phyloP scores from a whole-genome alignment of 1,140 invertebrate genomes.

The Philopotamus ludificatus region DNA sequence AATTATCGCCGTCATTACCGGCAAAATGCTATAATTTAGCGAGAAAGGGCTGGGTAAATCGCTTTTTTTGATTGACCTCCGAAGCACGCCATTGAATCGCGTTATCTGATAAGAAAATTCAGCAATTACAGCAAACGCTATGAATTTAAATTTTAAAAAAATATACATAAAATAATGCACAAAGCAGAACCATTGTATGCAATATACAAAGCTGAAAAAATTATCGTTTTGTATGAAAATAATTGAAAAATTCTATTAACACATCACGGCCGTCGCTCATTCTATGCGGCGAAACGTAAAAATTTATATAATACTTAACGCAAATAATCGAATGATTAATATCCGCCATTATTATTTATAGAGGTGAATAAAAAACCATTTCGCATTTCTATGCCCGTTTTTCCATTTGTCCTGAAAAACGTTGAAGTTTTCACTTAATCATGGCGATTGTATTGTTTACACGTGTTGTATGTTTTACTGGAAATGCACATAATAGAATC shows the following conservation, averaged over 20 bases:
- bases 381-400: background rate
- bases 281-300: background rate
- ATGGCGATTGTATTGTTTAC: conserved; percentile 8
- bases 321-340: background rate
- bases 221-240: too few species aligned
- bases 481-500: background rate
- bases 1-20: background rate
- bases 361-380: background rate
- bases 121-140: too few species aligned
- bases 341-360: background rate
- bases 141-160: too few species aligned
- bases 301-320: background rate
- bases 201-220: too few species aligned
- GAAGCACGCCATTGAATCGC: background rate
- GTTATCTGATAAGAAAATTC: too few species aligned
- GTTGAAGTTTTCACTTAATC: conserved; percentile 15
- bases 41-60: background rate
- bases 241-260: background rate
- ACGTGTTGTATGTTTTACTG: background rate
- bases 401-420: background rate
- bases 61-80: background rate
- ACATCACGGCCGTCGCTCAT: background rate
- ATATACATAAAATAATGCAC: too few species aligned
- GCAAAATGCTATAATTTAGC: background rate
- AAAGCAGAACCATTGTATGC: too few species aligned